phyloP scores from a whole-genome alignment of 2,797 vertebrate genomes.

The Xiphophorus birchmanni region DNA sequence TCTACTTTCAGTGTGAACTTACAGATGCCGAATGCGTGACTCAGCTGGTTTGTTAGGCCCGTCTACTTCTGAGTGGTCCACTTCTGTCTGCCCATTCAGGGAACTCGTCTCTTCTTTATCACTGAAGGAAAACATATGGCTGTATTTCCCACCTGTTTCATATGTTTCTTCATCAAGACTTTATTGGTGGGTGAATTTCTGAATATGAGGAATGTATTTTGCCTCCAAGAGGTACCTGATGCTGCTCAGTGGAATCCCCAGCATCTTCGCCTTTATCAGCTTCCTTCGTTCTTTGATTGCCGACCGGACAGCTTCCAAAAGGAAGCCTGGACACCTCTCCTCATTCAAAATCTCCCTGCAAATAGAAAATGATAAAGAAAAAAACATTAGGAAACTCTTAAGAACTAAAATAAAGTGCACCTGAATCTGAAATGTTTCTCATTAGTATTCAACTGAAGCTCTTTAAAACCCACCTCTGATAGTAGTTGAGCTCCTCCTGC shows the following conservation, averaged over 20 bases:
- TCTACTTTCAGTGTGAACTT: conserved; percentile 69
- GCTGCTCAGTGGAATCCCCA: conserved; percentile 87
- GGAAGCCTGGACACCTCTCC: conserved; percentile 87
- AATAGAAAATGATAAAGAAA: background rate
- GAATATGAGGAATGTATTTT: background rate
- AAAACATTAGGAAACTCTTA: background rate
- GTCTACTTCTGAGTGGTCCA: conserved; percentile 70
- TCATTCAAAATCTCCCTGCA: conserved; percentile 91
- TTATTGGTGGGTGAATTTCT: background rate
- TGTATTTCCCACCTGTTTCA: background rate
- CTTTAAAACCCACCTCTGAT: conserved; percentile 86
- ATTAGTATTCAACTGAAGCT: background rate
- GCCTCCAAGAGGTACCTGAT: conserved; percentile 82
- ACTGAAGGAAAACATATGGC: conserved; percentile 55
- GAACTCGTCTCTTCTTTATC: conserved; percentile 87
- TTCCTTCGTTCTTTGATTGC: conserved; percentile 88
- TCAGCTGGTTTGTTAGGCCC: conserved; percentile 80
- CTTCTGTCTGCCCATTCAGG: conserved; percentile 71
- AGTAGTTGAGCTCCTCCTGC: conserved; percentile 94
- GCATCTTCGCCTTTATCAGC: conserved; percentile 96
- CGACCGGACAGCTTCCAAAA: conserved; percentile 88
- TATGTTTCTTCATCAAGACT: background rate
- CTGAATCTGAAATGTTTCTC: background rate
- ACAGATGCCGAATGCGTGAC: conserved; percentile 92
- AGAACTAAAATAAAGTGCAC: background rate